phyloP scores from a whole-genome alignment of 2,888 invertebrate species.

The Drosophila tripunctata region DNA sequence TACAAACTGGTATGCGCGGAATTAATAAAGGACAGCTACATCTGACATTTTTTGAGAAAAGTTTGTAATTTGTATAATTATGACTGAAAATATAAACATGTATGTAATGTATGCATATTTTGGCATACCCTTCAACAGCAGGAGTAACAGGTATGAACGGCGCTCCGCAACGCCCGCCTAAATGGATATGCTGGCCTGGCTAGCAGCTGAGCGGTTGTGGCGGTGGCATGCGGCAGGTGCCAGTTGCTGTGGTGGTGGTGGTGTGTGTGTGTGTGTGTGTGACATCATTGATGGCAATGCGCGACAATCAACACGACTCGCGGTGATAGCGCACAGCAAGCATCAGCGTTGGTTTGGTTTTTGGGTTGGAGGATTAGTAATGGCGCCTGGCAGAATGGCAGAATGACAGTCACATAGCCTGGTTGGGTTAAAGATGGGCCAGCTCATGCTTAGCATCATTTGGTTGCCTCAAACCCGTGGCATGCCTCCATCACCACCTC shows the following conservation, averaged over 20 bases:
- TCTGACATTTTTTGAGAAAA: too few relatives aligned
- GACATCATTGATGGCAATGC: constrained; percentile 69
- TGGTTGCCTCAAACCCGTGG: constrained; percentile 17
- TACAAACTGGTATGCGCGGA: too few relatives aligned
- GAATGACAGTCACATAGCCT: background rate
- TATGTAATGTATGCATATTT: too few relatives aligned
- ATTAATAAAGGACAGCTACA: too few relatives aligned
- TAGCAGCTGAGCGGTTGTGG: background rate
- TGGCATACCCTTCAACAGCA: background rate
- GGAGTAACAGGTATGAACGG: constrained; percentile 10
- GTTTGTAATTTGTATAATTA: too few relatives aligned
- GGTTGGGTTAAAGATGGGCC: constrained; percentile 62
- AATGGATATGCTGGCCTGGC: constrained; percentile 36
- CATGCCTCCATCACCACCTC: background rate
- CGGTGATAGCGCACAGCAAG: constrained; percentile 66
- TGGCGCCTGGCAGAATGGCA: constrained; percentile 31
- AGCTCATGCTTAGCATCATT: constrained; percentile 59
- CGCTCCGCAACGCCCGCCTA: constrained; percentile 44
- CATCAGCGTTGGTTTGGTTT: constrained; percentile 34
- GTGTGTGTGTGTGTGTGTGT: constrained; percentile 12
- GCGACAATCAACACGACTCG: constrained; percentile 72
- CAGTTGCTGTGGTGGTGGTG: constrained; percentile 6
- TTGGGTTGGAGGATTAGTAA: constrained; percentile 67
- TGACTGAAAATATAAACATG: too few relatives aligned
- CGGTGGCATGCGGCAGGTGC: constrained; percentile 6